Percentiles rank a stretch among this genome's conserved stretches.
Conservation (phyloP, 2,888 invertebrate species). For the Metopia argyrocephala region DNA sequence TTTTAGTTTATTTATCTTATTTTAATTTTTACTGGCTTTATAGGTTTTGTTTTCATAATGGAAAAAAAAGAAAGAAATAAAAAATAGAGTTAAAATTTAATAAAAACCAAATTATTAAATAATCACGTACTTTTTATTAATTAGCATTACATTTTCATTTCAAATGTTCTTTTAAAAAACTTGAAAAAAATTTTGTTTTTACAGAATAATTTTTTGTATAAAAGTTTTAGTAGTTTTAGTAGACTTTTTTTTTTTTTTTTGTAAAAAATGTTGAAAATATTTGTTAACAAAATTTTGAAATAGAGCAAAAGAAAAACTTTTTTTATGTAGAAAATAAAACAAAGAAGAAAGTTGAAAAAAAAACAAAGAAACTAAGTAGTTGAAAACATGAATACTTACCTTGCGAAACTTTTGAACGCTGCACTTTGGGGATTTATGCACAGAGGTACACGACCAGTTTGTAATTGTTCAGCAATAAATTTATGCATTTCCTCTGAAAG, state of each 20-base stretch:
- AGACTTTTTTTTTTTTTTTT: constrained; percentile 12
- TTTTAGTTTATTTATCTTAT: constrained; percentile 57
- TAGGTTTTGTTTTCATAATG: constrained; percentile 32
- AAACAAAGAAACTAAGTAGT: neutral
- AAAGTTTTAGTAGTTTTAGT: neutral
- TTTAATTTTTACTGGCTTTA: constrained; percentile 58
- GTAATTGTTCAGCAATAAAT: constrained; percentile 98
- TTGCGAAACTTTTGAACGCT: constrained; percentile 99
- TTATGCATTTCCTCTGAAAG: constrained; percentile 98
- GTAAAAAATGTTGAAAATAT: constrained; percentile 15
- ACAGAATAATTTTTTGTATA: neutral
- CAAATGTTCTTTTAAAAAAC: constrained; percentile 11
- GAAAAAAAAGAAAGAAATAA: constrained; percentile 44
- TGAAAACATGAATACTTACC: constrained; percentile 84
- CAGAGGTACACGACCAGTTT: constrained; percentile 96
- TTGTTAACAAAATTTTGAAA: neutral
- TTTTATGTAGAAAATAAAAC: constrained; percentile 23
- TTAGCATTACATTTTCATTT: neutral
- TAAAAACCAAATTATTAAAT: constrained; percentile 48
- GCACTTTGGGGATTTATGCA: constrained; percentile 99
- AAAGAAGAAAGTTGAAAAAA: constrained; percentile 8
- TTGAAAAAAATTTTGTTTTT: constrained; percentile 20
- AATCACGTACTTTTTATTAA: constrained; percentile 19
- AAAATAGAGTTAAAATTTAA: constrained; percentile 39
- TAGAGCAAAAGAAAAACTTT: constrained; percentile 1